A percentile compares a stretch with the other conserved stretches of the same genome.
Evolutionary conservation across 2,113 vertebrate species (phyloP).

Genomic region (Nymphicus hollandicus): DNA sequence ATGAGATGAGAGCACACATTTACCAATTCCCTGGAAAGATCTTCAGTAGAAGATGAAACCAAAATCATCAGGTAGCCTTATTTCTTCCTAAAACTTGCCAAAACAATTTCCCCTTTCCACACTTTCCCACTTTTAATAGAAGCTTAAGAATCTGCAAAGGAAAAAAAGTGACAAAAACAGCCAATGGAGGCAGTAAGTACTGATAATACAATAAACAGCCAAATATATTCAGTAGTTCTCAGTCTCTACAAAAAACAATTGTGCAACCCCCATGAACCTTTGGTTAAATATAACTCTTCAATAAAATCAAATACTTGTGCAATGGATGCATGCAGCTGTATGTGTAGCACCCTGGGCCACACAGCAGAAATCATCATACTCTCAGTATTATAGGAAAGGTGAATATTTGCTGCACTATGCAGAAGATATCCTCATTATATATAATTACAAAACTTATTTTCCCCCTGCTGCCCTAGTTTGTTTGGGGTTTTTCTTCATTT

Average conservation of each 20-base stretch:
- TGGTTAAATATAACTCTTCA: not conserved
- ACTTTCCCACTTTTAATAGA: not conserved
- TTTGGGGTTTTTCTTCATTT: not conserved
- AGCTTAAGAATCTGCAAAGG: not conserved
- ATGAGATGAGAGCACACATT: not conserved
- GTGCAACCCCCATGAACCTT: not conserved
- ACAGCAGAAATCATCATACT: not conserved
- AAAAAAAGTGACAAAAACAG: not conserved
- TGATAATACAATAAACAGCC: not conserved
- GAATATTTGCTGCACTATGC: not conserved
- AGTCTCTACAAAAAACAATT: not conserved
- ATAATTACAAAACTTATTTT: slow-evolving; percentile 48
- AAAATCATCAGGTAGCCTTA: not conserved
- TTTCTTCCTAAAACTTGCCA: not conserved
- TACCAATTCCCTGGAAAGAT: not conserved
- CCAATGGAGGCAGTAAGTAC: not conserved
- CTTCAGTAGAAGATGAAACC: not conserved
- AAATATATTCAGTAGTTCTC: not conserved
- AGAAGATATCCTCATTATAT: not conserved
- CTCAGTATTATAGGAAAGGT: not conserved
- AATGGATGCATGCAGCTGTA: not conserved
- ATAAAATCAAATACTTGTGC: not conserved
- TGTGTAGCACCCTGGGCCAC: not conserved
- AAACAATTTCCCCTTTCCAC: not conserved
- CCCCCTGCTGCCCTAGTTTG: slow-evolving; percentile 1